Conservation (phyloP, 2,888 invertebrate genomes). For the Eledona agricola region DNA sequence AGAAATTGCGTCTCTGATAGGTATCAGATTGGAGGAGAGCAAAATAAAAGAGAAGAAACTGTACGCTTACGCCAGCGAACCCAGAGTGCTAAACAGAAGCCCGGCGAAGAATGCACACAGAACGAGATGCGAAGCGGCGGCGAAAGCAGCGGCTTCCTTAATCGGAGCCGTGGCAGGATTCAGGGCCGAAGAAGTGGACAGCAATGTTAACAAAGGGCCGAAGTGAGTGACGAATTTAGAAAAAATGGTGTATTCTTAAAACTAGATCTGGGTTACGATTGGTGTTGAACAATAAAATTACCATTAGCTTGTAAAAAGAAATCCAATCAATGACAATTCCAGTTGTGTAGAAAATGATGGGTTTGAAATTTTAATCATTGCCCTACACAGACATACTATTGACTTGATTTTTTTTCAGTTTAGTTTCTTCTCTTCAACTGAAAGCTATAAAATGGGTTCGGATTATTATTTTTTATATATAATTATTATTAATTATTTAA, state of each 20-base stretch:
- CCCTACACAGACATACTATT: too few relatives aligned
- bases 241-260: too few relatives aligned
- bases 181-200: conserved; percentile 41
- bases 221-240: too few relatives aligned
- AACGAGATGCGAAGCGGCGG: conserved; percentile 58
- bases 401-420: too few relatives aligned
- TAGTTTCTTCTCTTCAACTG: too few relatives aligned
- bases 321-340: too few relatives aligned
- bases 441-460: too few relatives aligned
- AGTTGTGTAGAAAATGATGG: too few relatives aligned
- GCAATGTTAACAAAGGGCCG: conserved; percentile 39
- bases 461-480: too few relatives aligned
- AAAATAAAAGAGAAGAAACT: conserved; percentile 61
- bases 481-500: too few relatives aligned
- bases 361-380: too few relatives aligned
- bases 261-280: conserved; percentile 29
- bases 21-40: conserved; percentile 60
- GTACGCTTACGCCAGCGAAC: conserved; percentile 74
- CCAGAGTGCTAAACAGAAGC: conserved; percentile 64
- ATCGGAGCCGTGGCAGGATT: conserved; percentile 52
- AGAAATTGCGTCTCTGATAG: conserved; percentile 73
- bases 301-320: conserved; percentile 1
- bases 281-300: conserved; percentile 4
- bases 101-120: conserved; percentile 54
- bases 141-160: conserved; percentile 56